Evolutionary conservation across 2,888 invertebrate species (phyloP).

Genomic region (Tetragonula carbonaria): DNA sequence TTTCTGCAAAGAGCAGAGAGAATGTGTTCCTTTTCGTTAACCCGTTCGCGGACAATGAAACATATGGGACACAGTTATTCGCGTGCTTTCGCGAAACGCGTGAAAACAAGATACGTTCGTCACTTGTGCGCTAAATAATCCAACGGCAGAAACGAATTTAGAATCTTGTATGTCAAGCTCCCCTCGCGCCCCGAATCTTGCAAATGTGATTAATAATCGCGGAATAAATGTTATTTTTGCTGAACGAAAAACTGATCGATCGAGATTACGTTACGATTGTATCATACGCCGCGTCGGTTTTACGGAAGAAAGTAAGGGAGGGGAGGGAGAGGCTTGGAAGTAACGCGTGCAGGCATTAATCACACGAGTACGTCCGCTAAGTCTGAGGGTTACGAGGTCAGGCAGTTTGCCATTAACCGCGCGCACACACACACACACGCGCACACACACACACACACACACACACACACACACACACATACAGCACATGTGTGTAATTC

Average conservation of each 20-base stretch:
- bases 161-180: neutral
- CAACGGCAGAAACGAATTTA: neutral
- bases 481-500: conserved; percentile 28
- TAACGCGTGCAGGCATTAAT: conserved; percentile 47
- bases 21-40: conserved; percentile 1
- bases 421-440: neutral
- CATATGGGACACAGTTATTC: neutral
- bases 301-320: conserved; percentile 1
- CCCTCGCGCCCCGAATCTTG: too few relatives aligned
- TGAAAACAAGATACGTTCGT: neutral
- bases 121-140: neutral
- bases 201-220: neutral
- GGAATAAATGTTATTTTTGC: neutral
- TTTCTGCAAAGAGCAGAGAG: neutral
- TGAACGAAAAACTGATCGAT: conserved; percentile 21
- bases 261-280: conserved; percentile 23
- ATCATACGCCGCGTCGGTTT: conserved; percentile 16
- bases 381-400: conserved; percentile 58
- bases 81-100: too few relatives aligned
- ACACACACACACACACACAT: neutral
- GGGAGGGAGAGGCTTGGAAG: conserved; percentile 6
- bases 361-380: conserved; percentile 48
- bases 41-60: neutral
- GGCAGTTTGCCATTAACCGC: conserved; percentile 61
- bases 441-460: conserved; percentile 12